Evolutionary conservation across 2,797 vertebrate genomes (phyloP).

Genomic region (Coccyzus lansbergi): DNA sequence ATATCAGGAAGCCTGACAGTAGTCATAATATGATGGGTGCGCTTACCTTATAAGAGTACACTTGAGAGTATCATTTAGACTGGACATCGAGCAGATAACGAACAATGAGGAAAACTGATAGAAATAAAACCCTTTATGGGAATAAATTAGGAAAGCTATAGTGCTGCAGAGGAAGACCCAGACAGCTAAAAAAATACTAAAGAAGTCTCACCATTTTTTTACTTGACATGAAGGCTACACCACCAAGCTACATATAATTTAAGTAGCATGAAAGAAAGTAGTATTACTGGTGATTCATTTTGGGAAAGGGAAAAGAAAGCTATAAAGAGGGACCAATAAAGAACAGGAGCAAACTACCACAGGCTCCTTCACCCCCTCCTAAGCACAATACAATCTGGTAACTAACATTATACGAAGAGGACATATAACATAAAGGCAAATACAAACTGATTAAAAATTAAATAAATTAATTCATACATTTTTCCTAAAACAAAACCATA

Average conservation of each 20-base stretch:
- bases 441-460: constrained; percentile 62
- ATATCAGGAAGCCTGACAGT: not conserved
- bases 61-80: constrained; percentile 80
- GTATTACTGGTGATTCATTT: not conserved
- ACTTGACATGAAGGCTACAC: not conserved
- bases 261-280: not conserved
- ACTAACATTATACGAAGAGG: constrained; percentile 51
- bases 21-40: not conserved
- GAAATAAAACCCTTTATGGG: constrained; percentile 7
- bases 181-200: not conserved
- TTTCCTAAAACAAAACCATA: constrained; percentile 55
- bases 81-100: not conserved
- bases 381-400: constrained; percentile 43
- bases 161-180: not conserved
- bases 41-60: constrained; percentile 49
- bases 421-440: constrained; percentile 67
- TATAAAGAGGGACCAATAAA: not conserved
- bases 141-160: constrained; percentile 18
- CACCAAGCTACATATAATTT: not conserved
- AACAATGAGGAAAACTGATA: not conserved
- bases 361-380: constrained; percentile 4
- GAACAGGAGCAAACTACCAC: not conserved
- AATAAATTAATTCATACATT: constrained; percentile 38
- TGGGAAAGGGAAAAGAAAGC: not conserved
- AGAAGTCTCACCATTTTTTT: not conserved